Evolutionary conservation across 2,888 invertebrate species (phyloP), one percentile per base, ranked within the genome.

Genomic region (Acrobasis consociella): DNA sequence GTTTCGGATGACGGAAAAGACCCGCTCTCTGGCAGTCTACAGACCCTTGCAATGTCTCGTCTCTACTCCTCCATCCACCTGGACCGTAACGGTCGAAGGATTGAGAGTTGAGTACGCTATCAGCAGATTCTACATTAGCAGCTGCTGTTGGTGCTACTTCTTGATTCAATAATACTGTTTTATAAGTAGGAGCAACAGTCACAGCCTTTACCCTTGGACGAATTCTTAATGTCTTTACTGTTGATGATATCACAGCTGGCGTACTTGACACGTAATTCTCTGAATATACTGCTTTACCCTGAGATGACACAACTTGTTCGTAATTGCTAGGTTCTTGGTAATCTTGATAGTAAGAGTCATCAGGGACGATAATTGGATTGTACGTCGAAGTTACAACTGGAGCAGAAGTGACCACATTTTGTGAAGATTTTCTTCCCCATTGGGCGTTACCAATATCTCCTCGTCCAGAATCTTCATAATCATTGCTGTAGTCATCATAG

Each of bases 1-100:
- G 94, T 69, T 94, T 95, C 0, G 96, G 97, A 80, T 97, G 96
- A 91, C 93, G 93, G 93, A 92, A 95, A 67, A 93, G 84, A 71
- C 94, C 94, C 46, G 94, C 94, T 77, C 94, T 86, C 79, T 94
- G 90, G 73, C 94, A 94, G 71, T 94, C 94, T 9, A 94, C 89
- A 1, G 93, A 90, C n/a, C 94, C 94, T 79, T 94, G 94, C 11
- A 95, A 81, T 2, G 93, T 94, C 75, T 94, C 94, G 58, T 94
- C 93, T 66, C 93, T 85, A 68, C 93, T 91, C 69, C 94, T 90
- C 82, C 89, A 89, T 31, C 94, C 94, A n/a, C 94, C 94, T 0
- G 94, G 94, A 15, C 94, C 94, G 68, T 94, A 94, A 11, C 94
- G 89, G 72, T 95, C 94, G 68, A 94, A 93, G 0, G 92, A 80